Evolutionary conservation across 2,113 vertebrate genomes (phyloP).

Genomic region (Lates calcarifer): DNA sequence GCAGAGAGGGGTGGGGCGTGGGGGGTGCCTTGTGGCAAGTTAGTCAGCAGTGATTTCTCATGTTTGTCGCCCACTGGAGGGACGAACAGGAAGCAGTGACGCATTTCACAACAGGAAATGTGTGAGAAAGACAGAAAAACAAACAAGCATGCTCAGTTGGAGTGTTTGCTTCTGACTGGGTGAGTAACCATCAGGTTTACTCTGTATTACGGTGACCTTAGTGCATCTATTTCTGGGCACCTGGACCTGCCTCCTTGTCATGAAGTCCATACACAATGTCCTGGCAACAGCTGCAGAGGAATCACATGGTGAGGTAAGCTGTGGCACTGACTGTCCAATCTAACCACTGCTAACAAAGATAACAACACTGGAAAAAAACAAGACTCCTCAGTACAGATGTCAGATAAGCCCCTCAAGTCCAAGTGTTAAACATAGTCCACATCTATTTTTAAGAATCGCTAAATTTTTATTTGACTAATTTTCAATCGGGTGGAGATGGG

Average conservation of each 20-base stretch:
- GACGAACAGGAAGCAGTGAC: slow-evolving; percentile 37
- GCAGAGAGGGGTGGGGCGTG: neutral
- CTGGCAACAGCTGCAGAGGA: neutral
- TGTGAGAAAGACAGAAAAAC: slow-evolving; percentile 28
- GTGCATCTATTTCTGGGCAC: slow-evolving; percentile 33
- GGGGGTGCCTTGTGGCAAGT: neutral
- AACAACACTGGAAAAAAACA: neutral
- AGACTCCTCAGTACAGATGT: neutral
- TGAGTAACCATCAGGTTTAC: slow-evolving; percentile 25
- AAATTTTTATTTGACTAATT: no score
- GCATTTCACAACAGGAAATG: slow-evolving; percentile 46
- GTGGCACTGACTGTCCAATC: neutral
- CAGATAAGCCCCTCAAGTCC: no score
- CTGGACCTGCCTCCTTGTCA: slow-evolving; percentile 2
- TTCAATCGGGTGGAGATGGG: no score
- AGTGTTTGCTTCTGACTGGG: slow-evolving; percentile 32
- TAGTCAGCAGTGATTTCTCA: slow-evolving; percentile 32
- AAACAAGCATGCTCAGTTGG: slow-evolving; percentile 46
- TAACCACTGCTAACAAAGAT: slow-evolving; percentile 6
- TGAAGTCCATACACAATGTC: neutral
- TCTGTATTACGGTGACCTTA: neutral
- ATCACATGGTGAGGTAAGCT: neutral
- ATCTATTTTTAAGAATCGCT: no score
- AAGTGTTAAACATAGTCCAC: no score
- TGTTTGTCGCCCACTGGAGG: slow-evolving; percentile 7